These are phyloP conservation scores for Gallinago nigripennis DNA, from an alignment of 2,797 vertebrate genomes.

Conservation along the genomic window DNA sequence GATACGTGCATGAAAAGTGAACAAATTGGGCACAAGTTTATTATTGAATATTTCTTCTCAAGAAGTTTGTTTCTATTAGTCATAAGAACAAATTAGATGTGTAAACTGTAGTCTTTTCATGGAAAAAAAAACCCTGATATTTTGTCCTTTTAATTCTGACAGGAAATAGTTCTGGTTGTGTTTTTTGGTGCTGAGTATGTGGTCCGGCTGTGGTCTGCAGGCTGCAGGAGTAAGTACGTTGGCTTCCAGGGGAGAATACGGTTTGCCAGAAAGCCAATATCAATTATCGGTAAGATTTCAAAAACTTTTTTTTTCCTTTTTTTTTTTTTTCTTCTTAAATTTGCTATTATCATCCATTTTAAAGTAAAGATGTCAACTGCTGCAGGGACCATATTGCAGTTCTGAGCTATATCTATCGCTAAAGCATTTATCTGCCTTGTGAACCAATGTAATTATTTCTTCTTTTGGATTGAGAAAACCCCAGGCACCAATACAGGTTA, in stretches of 20 bases:
- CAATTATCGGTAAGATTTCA: conserved; percentile 84
- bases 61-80: neutral
- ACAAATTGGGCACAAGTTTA: neutral
- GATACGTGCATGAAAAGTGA: neutral
- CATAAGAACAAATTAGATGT: neutral
- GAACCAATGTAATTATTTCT: neutral
- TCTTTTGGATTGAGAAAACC: neutral
- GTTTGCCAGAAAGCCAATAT: conserved; percentile 93
- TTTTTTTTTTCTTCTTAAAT: neutral
- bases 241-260: conserved; percentile 87
- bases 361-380: neutral
- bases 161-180: conserved; percentile 93
- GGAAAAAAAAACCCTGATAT: neutral
- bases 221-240: conserved; percentile 91
- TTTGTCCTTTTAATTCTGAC: conserved; percentile 41
- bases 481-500: too few relatives aligned
- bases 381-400: neutral
- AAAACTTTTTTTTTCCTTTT: neutral
- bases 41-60: neutral
- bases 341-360: neutral
- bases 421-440: neutral
- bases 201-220: conserved; percentile 90
- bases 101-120: neutral
- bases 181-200: conserved; percentile 91
- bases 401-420: neutral